phyloP scores from a whole-genome alignment of 2,113 vertebrate genomes.

The Alexandromys fortis region DNA sequence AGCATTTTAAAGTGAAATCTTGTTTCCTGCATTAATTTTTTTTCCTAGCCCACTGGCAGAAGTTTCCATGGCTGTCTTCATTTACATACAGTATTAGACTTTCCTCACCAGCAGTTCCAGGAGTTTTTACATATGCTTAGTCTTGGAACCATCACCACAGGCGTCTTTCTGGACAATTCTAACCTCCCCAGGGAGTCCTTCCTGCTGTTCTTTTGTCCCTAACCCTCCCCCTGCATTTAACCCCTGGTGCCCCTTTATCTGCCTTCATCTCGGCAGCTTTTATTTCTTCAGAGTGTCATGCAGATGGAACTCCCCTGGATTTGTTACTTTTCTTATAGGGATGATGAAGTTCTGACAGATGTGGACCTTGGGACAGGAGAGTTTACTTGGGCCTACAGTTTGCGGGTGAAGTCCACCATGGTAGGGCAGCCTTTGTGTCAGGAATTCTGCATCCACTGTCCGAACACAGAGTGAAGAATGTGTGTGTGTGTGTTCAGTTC shows the following conservation, averaged over 20 bases:
- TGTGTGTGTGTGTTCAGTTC: no score
- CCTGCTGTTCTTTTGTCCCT: neutral
- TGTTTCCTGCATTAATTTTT: constrained; percentile 1
- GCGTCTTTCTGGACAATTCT: neutral
- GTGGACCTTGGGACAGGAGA: neutral
- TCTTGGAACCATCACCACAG: neutral
- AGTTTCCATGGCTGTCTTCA: constrained; percentile 4
- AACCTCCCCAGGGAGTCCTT: neutral
- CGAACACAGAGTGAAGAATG: neutral
- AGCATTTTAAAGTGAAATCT: constrained; percentile 34
- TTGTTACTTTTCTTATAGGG: neutral
- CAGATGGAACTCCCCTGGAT: neutral
- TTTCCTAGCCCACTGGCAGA: neutral
- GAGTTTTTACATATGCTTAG: constrained; percentile 15
- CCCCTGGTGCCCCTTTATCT: neutral
- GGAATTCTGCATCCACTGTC: neutral
- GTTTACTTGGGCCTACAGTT: neutral
- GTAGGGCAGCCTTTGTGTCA: neutral
- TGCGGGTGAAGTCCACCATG: neutral
- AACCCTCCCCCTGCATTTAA: neutral
- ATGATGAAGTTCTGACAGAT: neutral
- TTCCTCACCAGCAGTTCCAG: neutral
- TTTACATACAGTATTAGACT: constrained; percentile 11
- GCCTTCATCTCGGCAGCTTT: neutral
- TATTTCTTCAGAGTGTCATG: neutral